Base-by-base conservation (phyloP, 2,113 vertebrate genomes). In the Bubo scandiacus region DNA sequence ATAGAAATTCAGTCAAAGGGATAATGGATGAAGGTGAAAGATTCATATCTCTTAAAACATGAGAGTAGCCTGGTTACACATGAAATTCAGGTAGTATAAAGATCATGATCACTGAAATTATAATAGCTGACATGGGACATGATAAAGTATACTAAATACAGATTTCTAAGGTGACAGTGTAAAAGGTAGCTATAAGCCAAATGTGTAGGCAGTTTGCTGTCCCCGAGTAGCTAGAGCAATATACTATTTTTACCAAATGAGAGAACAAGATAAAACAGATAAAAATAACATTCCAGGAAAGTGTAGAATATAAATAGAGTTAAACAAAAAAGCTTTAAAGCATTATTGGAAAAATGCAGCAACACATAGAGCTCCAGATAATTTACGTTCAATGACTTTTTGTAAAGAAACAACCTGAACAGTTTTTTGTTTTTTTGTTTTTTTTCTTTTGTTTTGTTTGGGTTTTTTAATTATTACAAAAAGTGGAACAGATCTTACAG, bases 401-500 rank as follows among this genome's bases (percentile, higher is more conserved):
- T 86, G 9, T 10, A 82, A 82, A 79, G 10, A 30, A 62, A 47
- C 16, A 38, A 25, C 3, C 6, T 49, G 9, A 40, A 55, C 5
- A 51, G 5, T 2, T 51, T 73, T 26, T 4, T n/a, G 9, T 22
- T 72, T 16, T 2, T 9, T 36, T 11, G 4, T n/a, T n/a, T 40
- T 40, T 40, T 40, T 40, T 40, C 1, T 17, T 40, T 26, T 9
- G 3, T n/a, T 58, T 51, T 0, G 0, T 29, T 40, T 21, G 16
- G 8, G 8, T 9, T 47, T 68, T 78, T 45, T 10, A 36, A 52
- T 58, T 63, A 63, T 23, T 58, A 62, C 2, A 42, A 58, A 51
- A 51, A 29, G 22, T 30, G 6, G 15, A 84, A 61, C 9, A 43
- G 23, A 7, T 30, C 26, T 59, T 36, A 34, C 5, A 16, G 10